These are phyloP conservation scores for Poeciliopsis retropinna DNA, from an alignment of 2,113 vertebrate genomes.

Conservation along the genomic window DNA sequence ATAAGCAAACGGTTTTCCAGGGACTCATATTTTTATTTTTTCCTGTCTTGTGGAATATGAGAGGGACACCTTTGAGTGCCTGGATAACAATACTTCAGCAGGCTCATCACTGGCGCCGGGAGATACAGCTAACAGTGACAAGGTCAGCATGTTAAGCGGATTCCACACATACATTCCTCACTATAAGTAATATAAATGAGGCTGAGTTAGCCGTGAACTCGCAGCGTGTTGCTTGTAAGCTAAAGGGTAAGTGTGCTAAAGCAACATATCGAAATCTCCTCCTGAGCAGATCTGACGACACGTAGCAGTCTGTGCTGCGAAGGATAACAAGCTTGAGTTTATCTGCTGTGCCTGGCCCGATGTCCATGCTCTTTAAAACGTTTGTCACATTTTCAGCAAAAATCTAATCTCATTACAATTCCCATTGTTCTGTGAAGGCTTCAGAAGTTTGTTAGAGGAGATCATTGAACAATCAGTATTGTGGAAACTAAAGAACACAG, in stretches of 20 bases:
- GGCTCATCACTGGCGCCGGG: slow-evolving; percentile 44
- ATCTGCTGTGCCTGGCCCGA: neutral
- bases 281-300: slow-evolving; percentile 46
- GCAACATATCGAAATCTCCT: slow-evolving; percentile 64
- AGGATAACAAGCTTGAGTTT: slow-evolving; percentile 28
- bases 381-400: neutral
- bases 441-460: too few relatives aligned
- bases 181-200: slow-evolving; percentile 83
- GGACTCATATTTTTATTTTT: slow-evolving; percentile 24
- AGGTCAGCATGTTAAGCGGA: slow-evolving; percentile 80
- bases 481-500: too few relatives aligned
- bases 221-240: slow-evolving; percentile 71
- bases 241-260: slow-evolving; percentile 73
- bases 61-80: slow-evolving; percentile 37
- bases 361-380: neutral
- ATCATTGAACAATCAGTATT: too few relatives aligned
- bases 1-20: slow-evolving; percentile 33
- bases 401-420: neutral
- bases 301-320: slow-evolving; percentile 34
- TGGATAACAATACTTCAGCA: slow-evolving; percentile 56
- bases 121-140: slow-evolving; percentile 72
- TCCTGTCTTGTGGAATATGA: slow-evolving; percentile 43
- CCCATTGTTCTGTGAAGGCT: neutral
- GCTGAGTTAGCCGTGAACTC: slow-evolving; percentile 70
- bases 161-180: slow-evolving; percentile 62